These are phyloP conservation scores for Zalophus californianus DNA, from an alignment of 2,797 vertebrate species.

Conservation along the genomic window DNA sequence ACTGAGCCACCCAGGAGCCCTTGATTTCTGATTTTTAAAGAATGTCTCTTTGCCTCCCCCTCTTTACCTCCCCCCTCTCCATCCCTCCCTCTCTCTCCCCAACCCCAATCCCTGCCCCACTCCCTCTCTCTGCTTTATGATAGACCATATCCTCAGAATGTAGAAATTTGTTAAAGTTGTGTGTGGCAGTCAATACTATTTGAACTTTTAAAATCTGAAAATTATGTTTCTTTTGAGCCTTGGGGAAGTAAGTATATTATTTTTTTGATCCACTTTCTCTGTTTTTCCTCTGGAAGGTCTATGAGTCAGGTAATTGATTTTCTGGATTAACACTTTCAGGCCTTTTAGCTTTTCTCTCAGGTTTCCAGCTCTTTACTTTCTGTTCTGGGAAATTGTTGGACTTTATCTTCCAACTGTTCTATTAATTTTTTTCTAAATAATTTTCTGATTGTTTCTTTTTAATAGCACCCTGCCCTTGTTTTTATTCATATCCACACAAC, in stretches of 20 bases:
- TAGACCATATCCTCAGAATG: not conserved
- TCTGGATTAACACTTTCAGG: not conserved
- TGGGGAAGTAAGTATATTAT: not conserved
- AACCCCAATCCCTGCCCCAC: not conserved
- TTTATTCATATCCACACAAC: not conserved
- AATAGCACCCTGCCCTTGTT: not conserved
- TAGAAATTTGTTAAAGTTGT: not conserved
- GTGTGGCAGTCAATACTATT: not conserved
- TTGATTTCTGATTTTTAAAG: not conserved
- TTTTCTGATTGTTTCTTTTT: not conserved
- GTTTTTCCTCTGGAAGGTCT: not conserved
- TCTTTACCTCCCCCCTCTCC: not conserved
- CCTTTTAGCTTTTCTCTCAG: not conserved
- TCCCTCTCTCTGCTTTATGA: not conserved
- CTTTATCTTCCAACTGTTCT: not conserved
- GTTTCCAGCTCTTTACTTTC: not conserved
- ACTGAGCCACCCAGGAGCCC: not conserved
- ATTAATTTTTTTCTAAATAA: conserved; percentile 29
- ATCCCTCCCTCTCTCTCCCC: rapidly evolving
- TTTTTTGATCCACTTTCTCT: not conserved
- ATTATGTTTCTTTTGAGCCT: not conserved
- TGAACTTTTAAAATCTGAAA: conserved; percentile 30
- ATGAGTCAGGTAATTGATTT: not conserved
- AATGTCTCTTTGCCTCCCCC: not conserved
- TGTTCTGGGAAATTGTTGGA: conserved; percentile 18